A percentile compares a stretch with the other conserved stretches of the same genome.
Evolutionary conservation across 2,797 vertebrate species (phyloP).

Genomic region (Pagetopsis macropterus): DNA sequence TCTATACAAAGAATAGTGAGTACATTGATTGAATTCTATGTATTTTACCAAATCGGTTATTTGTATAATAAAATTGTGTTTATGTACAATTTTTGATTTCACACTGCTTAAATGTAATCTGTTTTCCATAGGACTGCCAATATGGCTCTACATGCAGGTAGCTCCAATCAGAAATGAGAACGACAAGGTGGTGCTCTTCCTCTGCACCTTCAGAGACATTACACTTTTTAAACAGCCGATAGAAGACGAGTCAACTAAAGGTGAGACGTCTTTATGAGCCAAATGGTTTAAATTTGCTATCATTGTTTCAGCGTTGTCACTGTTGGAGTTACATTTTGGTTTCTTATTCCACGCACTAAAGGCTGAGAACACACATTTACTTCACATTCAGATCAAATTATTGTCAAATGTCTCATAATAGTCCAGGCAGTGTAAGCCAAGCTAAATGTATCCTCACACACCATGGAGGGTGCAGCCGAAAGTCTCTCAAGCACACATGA

Average conservation of each 20-base stretch:
- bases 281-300: background rate
- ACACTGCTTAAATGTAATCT: background rate
- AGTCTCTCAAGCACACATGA: conserved; percentile 27
- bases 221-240: conserved; percentile 98
- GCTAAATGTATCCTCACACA: conserved; percentile 5
- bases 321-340: background rate
- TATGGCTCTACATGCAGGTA: conserved; percentile 99
- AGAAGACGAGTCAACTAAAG: conserved; percentile 94
- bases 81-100: background rate
- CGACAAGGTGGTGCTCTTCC: conserved; percentile 97
- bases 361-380: background rate
- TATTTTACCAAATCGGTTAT: background rate
- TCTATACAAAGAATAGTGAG: conserved; percentile 98
- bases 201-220: conserved; percentile 99
- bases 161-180: conserved; percentile 98
- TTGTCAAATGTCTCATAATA: conserved; percentile 1
- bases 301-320: background rate
- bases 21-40: conserved; percentile 31
- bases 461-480: conserved; percentile 13
- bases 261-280: conserved; percentile 74
- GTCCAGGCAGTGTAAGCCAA: background rate
- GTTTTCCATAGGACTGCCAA: conserved; percentile 88
- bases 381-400: background rate
- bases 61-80: too few species aligned
- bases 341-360: conserved; percentile 3